Conservation (phyloP, 2,888 invertebrate genomes). For the Phytoseiulus persimilis region DNA sequence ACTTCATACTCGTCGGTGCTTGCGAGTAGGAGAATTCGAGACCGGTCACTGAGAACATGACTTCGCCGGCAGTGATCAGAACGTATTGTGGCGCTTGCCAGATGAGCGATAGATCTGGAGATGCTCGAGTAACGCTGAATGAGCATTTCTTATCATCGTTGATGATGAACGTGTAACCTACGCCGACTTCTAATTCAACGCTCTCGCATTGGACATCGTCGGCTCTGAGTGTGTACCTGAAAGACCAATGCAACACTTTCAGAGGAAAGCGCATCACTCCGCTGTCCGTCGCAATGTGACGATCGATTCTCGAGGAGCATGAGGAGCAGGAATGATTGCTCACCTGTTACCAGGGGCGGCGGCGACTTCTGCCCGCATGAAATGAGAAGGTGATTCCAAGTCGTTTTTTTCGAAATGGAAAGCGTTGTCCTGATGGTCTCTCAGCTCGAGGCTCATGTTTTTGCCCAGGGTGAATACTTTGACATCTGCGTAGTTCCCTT, state of each 20-base stretch:
- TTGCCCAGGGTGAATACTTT: background rate
- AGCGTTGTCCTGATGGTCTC: background rate
- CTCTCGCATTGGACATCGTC: slow-evolving; percentile 50
- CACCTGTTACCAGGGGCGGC: slow-evolving; percentile 54
- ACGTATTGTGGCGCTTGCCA: slow-evolving; percentile 87
- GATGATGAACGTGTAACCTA: slow-evolving; percentile 56
- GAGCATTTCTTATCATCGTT: slow-evolving; percentile 61
- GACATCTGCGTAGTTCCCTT: slow-evolving; percentile 18
- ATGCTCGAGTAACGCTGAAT: slow-evolving; percentile 49
- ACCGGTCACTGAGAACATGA: slow-evolving; percentile 92
- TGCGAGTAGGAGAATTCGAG: slow-evolving; percentile 90
- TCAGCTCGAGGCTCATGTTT: background rate
- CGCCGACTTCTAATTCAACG: slow-evolving; percentile 50
- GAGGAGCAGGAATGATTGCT: slow-evolving; percentile 44
- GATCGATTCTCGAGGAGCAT: background rate
- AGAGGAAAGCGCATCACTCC: too few species aligned
- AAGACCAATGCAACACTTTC: background rate
- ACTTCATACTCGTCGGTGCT: slow-evolving; percentile 86
- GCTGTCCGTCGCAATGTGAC: too few species aligned
- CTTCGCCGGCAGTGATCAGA: slow-evolving; percentile 81
- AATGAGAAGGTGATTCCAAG: background rate
- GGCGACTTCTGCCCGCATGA: slow-evolving; percentile 50
- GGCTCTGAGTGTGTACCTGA: background rate
- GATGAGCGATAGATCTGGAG: slow-evolving; percentile 62
- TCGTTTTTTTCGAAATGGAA: background rate